phyloP scores from a whole-genome alignment of 2,797 vertebrate genomes.

The Clarias fuscus region DNA sequence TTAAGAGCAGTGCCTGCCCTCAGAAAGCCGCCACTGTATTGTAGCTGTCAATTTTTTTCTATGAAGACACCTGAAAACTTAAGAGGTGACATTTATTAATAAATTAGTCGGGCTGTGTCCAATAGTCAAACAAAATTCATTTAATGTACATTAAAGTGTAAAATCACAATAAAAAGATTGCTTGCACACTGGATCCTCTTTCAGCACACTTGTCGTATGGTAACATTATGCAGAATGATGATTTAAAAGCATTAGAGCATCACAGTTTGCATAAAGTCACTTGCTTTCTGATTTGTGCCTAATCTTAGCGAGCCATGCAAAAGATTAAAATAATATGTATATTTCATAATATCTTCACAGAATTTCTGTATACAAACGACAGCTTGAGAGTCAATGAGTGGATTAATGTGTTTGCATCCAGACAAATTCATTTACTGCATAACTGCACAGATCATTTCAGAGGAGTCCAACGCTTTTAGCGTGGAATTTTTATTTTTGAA shows the following conservation, averaged over 20 bases:
- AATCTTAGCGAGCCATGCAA: constrained; percentile 12
- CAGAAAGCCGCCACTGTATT: not conserved
- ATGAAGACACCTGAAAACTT: not conserved
- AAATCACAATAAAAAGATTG: constrained; percentile 21
- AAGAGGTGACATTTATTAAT: not conserved
- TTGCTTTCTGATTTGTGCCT: not conserved
- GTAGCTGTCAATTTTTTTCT: not conserved
- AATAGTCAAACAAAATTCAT: not conserved
- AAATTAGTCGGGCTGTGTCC: not conserved
- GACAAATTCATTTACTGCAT: constrained; percentile 42
- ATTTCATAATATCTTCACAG: not conserved
- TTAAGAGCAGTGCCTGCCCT: not conserved
- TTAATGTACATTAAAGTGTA: not conserved
- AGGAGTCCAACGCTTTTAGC: constrained; percentile 19
- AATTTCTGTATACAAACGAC: constrained; percentile 1
- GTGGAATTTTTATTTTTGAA: not conserved
- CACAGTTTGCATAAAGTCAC: constrained; percentile 13
- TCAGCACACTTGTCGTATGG: not conserved
- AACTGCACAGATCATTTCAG: constrained; percentile 38
- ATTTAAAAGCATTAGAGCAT: constrained; percentile 20
- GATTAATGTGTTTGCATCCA: constrained; percentile 4
- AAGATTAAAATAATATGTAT: not conserved
- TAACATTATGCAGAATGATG: constrained; percentile 27
- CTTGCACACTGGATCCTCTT: not conserved
- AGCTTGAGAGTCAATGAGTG: not conserved